phyloP scores from a whole-genome alignment of 2,888 invertebrate species.

The Coecobrya sp. region DNA sequence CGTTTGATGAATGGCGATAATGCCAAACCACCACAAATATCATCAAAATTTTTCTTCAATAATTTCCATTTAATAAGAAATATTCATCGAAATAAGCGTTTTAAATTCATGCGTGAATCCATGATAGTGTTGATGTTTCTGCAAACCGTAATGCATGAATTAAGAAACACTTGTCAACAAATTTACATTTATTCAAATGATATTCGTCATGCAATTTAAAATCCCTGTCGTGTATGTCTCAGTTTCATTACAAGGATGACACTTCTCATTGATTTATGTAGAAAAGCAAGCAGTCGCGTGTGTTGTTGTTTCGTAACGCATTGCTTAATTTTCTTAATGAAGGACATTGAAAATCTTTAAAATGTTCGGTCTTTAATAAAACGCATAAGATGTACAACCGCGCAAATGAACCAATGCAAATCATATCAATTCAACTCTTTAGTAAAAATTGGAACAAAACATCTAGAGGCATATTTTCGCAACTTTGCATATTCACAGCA shows the following conservation, averaged over 20 bases:
- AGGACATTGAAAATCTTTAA: background rate
- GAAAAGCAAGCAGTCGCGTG: background rate
- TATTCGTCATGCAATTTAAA: slow-evolving; percentile 57
- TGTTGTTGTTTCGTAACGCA: background rate
- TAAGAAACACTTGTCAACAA: slow-evolving; percentile 64
- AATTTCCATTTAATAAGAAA: background rate
- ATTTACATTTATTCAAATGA: slow-evolving; percentile 56
- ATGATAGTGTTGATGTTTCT: background rate
- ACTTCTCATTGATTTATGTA: slow-evolving; percentile 20
- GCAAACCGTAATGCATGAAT: slow-evolving; percentile 16
- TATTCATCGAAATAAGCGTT: background rate
- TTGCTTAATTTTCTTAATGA: slow-evolving; percentile 7
- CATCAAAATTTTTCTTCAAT: background rate
- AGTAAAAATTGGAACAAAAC: too few relatives aligned
- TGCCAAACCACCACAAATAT: background rate
- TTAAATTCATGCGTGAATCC: slow-evolving; percentile 27
- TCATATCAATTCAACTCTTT: too few relatives aligned
- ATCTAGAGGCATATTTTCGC: too few relatives aligned
- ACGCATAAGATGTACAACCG: too few relatives aligned
- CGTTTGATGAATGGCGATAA: background rate
- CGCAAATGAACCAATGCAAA: too few relatives aligned
- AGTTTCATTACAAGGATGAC: slow-evolving; percentile 43
- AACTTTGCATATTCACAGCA: too few relatives aligned
- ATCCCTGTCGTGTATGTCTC: slow-evolving; percentile 5
- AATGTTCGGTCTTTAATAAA: too few relatives aligned